These are phyloP conservation scores for Archivesica marissinica DNA, from an alignment of 1,140 invertebrate genomes.

Conservation along the genomic window DNA sequence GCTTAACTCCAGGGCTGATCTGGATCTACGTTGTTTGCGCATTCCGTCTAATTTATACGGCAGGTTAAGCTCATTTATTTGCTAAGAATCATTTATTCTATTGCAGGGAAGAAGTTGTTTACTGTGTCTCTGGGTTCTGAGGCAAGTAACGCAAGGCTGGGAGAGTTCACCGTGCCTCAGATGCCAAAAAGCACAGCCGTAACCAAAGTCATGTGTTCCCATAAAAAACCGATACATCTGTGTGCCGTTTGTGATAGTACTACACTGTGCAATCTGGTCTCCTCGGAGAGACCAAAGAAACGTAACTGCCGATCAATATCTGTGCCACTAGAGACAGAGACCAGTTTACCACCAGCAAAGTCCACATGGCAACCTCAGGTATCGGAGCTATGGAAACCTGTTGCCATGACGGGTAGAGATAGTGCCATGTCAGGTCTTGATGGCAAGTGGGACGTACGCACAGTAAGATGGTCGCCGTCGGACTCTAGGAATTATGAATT, in stretches of 20 bases:
- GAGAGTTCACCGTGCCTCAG: neutral
- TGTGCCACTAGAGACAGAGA: slow-evolving; percentile 67
- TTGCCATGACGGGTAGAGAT: slow-evolving; percentile 51
- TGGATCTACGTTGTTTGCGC: too few species aligned
- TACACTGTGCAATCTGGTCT: slow-evolving; percentile 1
- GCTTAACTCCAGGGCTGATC: too few species aligned
- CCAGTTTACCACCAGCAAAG: slow-evolving; percentile 45
- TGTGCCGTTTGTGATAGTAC: slow-evolving; percentile 16
- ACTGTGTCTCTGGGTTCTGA: slow-evolving; percentile 56
- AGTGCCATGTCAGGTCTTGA: slow-evolving; percentile 24
- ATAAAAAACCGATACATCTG: slow-evolving; percentile 33
- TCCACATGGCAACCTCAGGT: slow-evolving; percentile 67
- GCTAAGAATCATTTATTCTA: too few species aligned
- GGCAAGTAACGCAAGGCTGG: neutral
- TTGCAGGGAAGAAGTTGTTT: slow-evolving; percentile 68
- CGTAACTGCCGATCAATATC: slow-evolving; percentile 78
- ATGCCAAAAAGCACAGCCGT: slow-evolving; percentile 8
- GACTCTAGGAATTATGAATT: slow-evolving; percentile 56
- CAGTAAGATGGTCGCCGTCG: slow-evolving; percentile 36
- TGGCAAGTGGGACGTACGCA: slow-evolving; percentile 17
- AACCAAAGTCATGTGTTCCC: slow-evolving; percentile 43
- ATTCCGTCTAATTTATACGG: too few species aligned
- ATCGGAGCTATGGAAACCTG: slow-evolving; percentile 72
- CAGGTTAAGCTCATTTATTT: too few species aligned
- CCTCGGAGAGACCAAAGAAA: slow-evolving; percentile 71